Evolutionary conservation across 2,888 invertebrate genomes (phyloP), one percentile per base, ranked within the genome.

Genomic region (Hypomecis atomaria): DNA sequence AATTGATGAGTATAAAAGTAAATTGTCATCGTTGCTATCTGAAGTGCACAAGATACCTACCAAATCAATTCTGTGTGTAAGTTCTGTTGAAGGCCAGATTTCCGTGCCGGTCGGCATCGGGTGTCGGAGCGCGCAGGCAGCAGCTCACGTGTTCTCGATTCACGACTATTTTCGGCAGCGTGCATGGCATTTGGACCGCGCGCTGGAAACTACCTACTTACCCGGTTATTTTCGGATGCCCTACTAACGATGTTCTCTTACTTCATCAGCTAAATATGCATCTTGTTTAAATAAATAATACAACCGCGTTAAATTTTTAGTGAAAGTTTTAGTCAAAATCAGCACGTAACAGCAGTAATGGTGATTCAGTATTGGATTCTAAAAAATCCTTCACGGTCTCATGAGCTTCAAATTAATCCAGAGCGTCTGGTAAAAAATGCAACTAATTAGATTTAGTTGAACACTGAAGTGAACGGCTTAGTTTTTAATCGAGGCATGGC

Each of bases 171-270:
- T 92, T 87, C 77, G 87, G 86, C 81, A 81, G 82, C 85, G 82
- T 79, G 84, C 82, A 81, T 83, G 86, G 89, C 86, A 91, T 91
- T 88, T 86, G 86, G 87, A 83, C 83, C 88, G 88, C 78, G 85
- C 83, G 84, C 90, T 90, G 91, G 89, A 91, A 87, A 84, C 88
- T 84, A 84, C 83, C 83, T 83, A 86, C 84, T 82, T 83, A 83
- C 83, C 74, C 67, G 77, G 76, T 82, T 92, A 92, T 92, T 90
- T 84, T 85, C 60, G 81, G 87, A 81, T 87, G 89, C 83, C 90
- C 90, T 88, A 90, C 86, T 86, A 84, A 90, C 84, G 71, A 68
- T 42, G 64, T 56, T 47, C 72, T 77, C 76, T 79, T 78, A 81
- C 79, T 82, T 79, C 82, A 82, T 81, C 76, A 69, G 73, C 73